Percentiles rank a stretch among this genome's conserved stretches.
phyloP scores from a whole-genome alignment of 2,113 vertebrate species.

The Oxygymnocypris stewartii region DNA sequence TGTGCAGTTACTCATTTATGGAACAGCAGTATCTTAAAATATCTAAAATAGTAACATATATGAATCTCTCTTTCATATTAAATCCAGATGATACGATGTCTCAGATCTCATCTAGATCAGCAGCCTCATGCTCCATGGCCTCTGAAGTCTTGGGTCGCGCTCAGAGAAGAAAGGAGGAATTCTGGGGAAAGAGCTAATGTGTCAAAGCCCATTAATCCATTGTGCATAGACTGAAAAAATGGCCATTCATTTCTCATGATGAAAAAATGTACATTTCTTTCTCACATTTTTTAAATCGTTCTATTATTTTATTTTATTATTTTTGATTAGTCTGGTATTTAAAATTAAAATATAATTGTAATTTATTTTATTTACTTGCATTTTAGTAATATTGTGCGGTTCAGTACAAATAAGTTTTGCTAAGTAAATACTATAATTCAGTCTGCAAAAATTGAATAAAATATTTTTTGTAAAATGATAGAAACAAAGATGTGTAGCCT shows the following conservation, averaged over 20 bases:
- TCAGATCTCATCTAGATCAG: conserved; percentile 82
- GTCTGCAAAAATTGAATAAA: background rate
- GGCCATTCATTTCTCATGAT: background rate
- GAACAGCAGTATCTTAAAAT: background rate
- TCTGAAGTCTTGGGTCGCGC: conserved; percentile 82
- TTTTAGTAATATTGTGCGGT: background rate
- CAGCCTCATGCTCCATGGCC: conserved; percentile 80
- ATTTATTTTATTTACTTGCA: conserved; percentile 8
- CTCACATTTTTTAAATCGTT: background rate
- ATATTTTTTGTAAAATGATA: background rate
- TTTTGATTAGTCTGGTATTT: background rate
- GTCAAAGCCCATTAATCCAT: background rate
- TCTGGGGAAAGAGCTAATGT: conserved; percentile 80
- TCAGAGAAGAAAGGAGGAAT: conserved; percentile 80
- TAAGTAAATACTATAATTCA: background rate
- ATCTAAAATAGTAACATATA: background rate
- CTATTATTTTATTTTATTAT: background rate
- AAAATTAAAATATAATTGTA: conserved; percentile 8
- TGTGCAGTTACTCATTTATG: background rate
- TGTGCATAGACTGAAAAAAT: background rate
- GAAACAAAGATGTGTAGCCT: background rate
- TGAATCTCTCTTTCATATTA: background rate
- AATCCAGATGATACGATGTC: conserved; percentile 80
- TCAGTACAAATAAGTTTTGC: conserved; percentile 22
- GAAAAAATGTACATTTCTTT: background rate